These are phyloP conservation scores for Anarsia innoxiella DNA, from an alignment of 2,888 invertebrate genomes.

Conservation along the genomic window DNA sequence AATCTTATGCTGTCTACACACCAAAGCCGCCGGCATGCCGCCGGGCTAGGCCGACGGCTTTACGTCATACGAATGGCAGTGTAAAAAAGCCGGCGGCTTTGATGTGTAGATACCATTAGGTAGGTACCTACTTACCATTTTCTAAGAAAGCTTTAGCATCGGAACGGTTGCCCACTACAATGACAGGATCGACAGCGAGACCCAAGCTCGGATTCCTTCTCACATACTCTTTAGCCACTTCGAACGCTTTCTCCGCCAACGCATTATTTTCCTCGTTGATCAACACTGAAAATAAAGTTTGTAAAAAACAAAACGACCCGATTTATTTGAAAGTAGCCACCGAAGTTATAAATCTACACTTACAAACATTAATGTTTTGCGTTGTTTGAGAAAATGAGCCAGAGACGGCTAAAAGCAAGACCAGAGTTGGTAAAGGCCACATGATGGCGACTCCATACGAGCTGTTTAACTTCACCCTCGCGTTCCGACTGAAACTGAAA, in stretches of 20 bases:
- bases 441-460: conserved; percentile 16
- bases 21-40: too few relatives aligned
- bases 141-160: conserved; percentile 83
- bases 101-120: too few relatives aligned
- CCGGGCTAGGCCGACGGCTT: too few relatives aligned
- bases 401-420: conserved; percentile 29
- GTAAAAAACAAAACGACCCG: too few relatives aligned
- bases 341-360: conserved; percentile 45
- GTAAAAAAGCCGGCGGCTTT: too few relatives aligned
- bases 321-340: conserved; percentile 1
- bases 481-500: conserved; percentile 9
- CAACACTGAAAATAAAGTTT: conserved; percentile 80
- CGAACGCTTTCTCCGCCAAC: conserved; percentile 81
- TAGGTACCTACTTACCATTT: conserved; percentile 69
- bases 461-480: not conserved
- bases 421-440: conserved; percentile 26
- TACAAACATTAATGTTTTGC: conserved; percentile 83
- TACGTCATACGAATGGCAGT: too few relatives aligned
- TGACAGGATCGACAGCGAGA: conserved; percentile 76
- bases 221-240: conserved; percentile 81
- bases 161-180: conserved; percentile 81
- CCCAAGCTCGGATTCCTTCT: conserved; percentile 81
- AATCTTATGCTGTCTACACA: too few relatives aligned
- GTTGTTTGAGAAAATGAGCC: conserved; percentile 73
- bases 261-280: conserved; percentile 85